phyloP scores from a whole-genome alignment of 2,797 vertebrate species.

The Ammospiza maritima region DNA sequence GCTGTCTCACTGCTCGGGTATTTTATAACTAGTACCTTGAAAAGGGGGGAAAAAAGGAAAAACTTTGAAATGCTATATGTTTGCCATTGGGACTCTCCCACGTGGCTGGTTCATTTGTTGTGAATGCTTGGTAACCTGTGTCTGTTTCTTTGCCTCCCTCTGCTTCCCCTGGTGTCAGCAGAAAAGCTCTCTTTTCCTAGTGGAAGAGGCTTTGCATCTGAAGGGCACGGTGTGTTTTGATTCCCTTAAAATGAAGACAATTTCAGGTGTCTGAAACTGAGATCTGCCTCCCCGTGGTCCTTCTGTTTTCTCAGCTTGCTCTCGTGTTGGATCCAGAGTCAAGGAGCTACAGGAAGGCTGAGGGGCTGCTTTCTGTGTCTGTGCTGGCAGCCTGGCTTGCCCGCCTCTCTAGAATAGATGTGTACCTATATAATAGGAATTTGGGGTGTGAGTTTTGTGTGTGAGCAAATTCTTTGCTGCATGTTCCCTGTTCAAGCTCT shows the following conservation, averaged over 20 bases:
- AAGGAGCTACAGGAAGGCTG: background rate
- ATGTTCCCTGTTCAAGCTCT: background rate
- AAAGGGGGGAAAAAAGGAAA: background rate
- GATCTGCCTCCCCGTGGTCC: background rate
- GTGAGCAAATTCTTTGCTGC: background rate
- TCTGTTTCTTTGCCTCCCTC: background rate
- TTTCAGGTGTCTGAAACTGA: background rate
- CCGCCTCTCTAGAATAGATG: background rate
- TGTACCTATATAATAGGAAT: background rate
- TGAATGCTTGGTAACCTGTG: background rate
- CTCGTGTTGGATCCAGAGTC: rapidly evolving
- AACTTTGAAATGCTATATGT: background rate
- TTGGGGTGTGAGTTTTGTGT: background rate
- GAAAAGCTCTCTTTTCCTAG: background rate
- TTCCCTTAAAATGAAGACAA: background rate
- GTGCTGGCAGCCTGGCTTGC: background rate
- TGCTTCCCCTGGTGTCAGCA: background rate
- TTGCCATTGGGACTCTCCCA: background rate
- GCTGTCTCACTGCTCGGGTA: conserved; percentile 12
- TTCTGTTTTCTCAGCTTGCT: background rate
- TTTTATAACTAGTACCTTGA: conserved; percentile 31
- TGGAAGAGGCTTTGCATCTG: background rate
- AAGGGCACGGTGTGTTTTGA: background rate
- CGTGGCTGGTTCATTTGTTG: background rate
- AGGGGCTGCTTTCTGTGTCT: background rate